Evolutionary conservation across 1,140 invertebrate species (phyloP).

Genomic region (Brachionus rubens): DNA sequence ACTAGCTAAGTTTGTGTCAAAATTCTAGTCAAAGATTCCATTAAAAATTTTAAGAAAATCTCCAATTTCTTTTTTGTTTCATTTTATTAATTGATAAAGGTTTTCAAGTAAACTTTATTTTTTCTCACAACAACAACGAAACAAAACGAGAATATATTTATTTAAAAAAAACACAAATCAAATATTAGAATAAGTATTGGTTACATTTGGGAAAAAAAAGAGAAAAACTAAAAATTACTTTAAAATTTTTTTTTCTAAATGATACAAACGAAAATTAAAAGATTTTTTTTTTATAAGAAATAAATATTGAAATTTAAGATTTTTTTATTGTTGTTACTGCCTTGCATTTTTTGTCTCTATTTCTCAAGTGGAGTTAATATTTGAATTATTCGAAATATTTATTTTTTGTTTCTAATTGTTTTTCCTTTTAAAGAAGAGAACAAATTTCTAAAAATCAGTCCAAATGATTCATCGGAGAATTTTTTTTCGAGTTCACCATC

Average conservation of each 20-base stretch:
- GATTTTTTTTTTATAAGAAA: neutral
- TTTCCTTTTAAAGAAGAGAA: neutral
- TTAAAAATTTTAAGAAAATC: no score
- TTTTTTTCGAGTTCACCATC: slow-evolving; percentile 1
- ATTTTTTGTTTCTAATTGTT: neutral
- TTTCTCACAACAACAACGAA: no score
- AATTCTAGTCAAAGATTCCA: no score
- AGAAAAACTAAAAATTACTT: neutral
- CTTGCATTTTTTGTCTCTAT: neutral
- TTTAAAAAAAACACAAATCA: neutral
- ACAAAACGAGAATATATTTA: neutral
- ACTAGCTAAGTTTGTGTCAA: no score
- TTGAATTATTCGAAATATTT: neutral
- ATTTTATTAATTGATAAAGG: no score
- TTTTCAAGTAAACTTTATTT: no score
- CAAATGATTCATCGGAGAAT: neutral
- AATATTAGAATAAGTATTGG: slow-evolving; percentile 36
- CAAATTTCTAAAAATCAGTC: no score
- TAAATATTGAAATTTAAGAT: slow-evolving; percentile 42
- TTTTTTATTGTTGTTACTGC: neutral
- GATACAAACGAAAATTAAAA: neutral
- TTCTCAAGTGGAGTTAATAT: neutral
- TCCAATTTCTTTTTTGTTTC: no score
- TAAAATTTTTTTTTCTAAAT: neutral
- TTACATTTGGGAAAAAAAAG: slow-evolving; percentile 32